These are phyloP conservation scores for Phyto melanocephala DNA, from an alignment of 2,888 invertebrate species.

Conservation along the genomic window DNA sequence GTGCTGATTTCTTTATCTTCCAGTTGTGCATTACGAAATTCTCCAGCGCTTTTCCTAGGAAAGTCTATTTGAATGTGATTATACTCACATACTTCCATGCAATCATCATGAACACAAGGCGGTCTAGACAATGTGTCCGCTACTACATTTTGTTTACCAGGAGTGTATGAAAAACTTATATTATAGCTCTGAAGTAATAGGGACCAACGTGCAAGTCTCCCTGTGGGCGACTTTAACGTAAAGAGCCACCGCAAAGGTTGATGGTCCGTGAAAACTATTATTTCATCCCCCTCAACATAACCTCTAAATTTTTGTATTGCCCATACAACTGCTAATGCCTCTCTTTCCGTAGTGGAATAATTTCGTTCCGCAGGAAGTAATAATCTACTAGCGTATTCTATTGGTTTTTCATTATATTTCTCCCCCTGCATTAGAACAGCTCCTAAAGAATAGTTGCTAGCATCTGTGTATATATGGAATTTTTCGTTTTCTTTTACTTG, in stretches of 20 bases:
- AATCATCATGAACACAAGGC: constrained; percentile 2
- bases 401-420: constrained; percentile 54
- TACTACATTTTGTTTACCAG: no score
- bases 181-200: no score
- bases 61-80: no score
- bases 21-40: constrained; percentile 59
- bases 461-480: constrained; percentile 67
- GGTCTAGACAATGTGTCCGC: no score
- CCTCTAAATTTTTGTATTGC: constrained; percentile 73
- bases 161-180: no score
- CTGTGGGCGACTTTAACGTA: no score
- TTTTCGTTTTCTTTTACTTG: constrained; percentile 19
- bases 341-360: no score
- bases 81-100: neutral
- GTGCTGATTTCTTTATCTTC: constrained; percentile 64
- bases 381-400: constrained; percentile 28
- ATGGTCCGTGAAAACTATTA: constrained; percentile 76
- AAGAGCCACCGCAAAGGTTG: constrained; percentile 65
- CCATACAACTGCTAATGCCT: no score
- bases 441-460: constrained; percentile 66
- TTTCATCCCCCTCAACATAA: constrained; percentile 73
- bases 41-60: constrained; percentile 55
- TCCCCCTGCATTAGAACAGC: no score
- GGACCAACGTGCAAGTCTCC: no score
- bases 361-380: constrained; percentile 61